These are phyloP conservation scores for Hermetia illucens DNA, from an alignment of 1,140 invertebrate species.

Conservation along the genomic window DNA sequence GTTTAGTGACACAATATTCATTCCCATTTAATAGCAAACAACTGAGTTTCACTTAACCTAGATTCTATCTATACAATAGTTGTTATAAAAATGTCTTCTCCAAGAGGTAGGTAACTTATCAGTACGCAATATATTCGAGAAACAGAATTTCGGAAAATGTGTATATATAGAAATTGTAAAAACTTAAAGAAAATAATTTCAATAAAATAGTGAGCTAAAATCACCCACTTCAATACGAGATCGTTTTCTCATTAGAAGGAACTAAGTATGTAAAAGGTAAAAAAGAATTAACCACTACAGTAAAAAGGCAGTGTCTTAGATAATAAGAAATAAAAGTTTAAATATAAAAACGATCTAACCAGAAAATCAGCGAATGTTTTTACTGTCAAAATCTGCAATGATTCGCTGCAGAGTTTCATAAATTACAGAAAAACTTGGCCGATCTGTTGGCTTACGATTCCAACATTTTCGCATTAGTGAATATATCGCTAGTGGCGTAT, in stretches of 20 bases:
- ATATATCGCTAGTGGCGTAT: slow-evolving; percentile 80
- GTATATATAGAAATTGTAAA: too few species aligned
- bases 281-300: background rate
- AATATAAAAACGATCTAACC: background rate
- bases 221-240: background rate
- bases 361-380: slow-evolving; percentile 15
- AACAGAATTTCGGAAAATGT: too few species aligned
- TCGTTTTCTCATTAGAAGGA: too few species aligned
- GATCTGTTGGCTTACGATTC: slow-evolving; percentile 65
- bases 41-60: too few species aligned
- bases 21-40: too few species aligned
- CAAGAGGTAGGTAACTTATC: too few species aligned
- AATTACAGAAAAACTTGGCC: slow-evolving; percentile 71
- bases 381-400: slow-evolving; percentile 4
- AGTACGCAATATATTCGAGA: too few species aligned
- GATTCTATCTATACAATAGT: too few species aligned
- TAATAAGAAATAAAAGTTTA: background rate
- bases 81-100: too few species aligned
- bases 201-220: background rate
- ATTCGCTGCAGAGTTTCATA: slow-evolving; percentile 52
- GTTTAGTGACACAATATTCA: too few species aligned
- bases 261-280: background rate
- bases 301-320: background rate
- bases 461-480: slow-evolving; percentile 89
- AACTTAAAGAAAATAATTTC: background rate